Conservation (phyloP, 1,140 invertebrate species). For the Lasaia peninsularis region DNA sequence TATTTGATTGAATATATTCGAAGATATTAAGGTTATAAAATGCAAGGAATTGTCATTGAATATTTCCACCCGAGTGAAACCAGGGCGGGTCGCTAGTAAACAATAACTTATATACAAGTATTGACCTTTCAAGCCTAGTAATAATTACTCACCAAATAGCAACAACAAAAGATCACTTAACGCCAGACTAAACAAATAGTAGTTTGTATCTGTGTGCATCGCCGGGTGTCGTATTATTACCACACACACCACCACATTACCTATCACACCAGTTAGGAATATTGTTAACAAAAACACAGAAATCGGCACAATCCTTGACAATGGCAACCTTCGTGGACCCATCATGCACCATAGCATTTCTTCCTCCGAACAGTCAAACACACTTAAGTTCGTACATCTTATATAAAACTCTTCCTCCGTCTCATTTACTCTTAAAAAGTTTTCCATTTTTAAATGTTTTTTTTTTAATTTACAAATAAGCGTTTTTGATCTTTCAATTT, state of each 20-base stretch:
- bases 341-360: conserved; percentile 73
- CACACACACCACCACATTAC: conserved; percentile 92
- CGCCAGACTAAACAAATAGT: conserved; percentile 93
- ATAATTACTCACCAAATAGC: conserved; percentile 82
- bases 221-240: conserved; percentile 90
- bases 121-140: no score
- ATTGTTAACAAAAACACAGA: conserved; percentile 88
- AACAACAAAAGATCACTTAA: conserved; percentile 86
- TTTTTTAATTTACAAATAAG: not conserved
- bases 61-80: no score
- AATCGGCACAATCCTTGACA: conserved; percentile 78
- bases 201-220: conserved; percentile 93
- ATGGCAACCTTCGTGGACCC: conserved; percentile 71
- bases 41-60: no score
- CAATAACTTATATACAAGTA: no score
- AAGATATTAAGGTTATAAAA: no score
- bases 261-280: conserved; percentile 90
- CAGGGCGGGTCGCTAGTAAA: no score
- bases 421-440: conserved; percentile 48
- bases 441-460: conserved; percentile 32
- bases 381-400: conserved; percentile 53
- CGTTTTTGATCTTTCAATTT: not conserved
- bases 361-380: conserved; percentile 75
- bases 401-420: conserved; percentile 39
- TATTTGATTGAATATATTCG: no score